Base-by-base conservation (phyloP, 2,888 invertebrate genomes). In the Eurytoma californica region DNA sequence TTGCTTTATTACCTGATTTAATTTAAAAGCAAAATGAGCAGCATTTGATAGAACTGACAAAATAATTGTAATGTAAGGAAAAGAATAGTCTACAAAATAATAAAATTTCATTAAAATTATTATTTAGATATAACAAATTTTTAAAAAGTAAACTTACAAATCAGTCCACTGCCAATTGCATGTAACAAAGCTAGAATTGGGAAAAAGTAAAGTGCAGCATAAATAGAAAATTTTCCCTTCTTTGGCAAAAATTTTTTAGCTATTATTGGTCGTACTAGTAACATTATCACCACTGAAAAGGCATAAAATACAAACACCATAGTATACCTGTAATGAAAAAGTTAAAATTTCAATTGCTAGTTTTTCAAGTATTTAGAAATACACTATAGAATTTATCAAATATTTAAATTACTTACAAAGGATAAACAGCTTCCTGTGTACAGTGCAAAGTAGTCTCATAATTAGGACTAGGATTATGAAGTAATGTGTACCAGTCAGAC, bases 341-440 rank as follows among this genome's bases (percentile, higher is more conserved):
- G 63, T 75, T 61, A 39, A 14, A 49, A 60, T 39, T 47, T 60
- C 16, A 55, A 28, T 61, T 16, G 28, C 12, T 16, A 9, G 9
- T 49, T 16, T 16, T 24, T 70, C 9, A 70, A 70, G 12, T 53
- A 7, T 3, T 28, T 58, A 47, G 47, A 24, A 53, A 61, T 47
- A 51, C 12, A 16, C 60, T 49, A 3, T 7, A 9, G 7, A 39
- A 47, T n/a, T 47, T 30, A 61, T 24, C 55, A 18, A 61, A 51
- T 28, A 3, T 28, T 4, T 16, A 63, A 61, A 85, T 86, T 82
- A 93, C 95, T 93, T 93, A 98, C 97, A 99, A 91, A 63, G 99
- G 99, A 92, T 97, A 99, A 0, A 98, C 98, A 77, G 98, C 97
- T 91, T 99, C 99, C 88, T 99, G 98, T 0, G 98, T 98, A 90